These are phyloP conservation scores for Phrynocephalus guinanensis DNA, from an alignment of 2,797 vertebrate species.

Conservation along the genomic window DNA sequence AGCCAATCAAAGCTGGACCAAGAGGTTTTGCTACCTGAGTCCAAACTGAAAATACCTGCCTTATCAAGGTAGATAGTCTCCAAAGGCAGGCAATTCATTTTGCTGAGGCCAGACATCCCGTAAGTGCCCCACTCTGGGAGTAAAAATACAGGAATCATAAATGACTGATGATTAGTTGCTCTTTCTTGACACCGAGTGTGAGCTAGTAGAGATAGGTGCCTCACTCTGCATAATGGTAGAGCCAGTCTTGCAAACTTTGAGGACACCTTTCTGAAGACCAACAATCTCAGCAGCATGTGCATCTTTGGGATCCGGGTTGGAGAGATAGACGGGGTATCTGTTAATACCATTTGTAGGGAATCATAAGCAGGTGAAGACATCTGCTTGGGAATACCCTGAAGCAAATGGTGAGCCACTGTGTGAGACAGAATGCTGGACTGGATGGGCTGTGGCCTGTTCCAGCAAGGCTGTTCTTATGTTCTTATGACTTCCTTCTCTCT, in stretches of 20 bases:
- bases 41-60: neutral
- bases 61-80: neutral
- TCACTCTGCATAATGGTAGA: neutral
- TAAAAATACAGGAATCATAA: neutral
- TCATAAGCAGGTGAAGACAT: too few species aligned
- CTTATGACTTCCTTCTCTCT: too few species aligned
- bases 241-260: neutral
- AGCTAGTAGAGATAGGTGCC: neutral
- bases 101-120: neutral
- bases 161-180: neutral
- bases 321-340: too few species aligned
- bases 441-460: too few species aligned
- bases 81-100: neutral
- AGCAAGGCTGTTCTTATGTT: neutral
- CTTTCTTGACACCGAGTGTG: neutral
- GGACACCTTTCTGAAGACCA: neutral
- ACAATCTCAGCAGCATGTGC: too few species aligned
- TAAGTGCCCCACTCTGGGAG: neutral
- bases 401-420: too few species aligned
- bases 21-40: neutral
- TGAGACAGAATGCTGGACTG: too few species aligned
- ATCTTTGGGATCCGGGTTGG: too few species aligned
- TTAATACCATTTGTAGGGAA: too few species aligned
- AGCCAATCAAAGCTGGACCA: neutral
- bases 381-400: too few species aligned